phyloP scores from a whole-genome alignment of 2,113 vertebrate species.

The Copsychus sechellarum region DNA sequence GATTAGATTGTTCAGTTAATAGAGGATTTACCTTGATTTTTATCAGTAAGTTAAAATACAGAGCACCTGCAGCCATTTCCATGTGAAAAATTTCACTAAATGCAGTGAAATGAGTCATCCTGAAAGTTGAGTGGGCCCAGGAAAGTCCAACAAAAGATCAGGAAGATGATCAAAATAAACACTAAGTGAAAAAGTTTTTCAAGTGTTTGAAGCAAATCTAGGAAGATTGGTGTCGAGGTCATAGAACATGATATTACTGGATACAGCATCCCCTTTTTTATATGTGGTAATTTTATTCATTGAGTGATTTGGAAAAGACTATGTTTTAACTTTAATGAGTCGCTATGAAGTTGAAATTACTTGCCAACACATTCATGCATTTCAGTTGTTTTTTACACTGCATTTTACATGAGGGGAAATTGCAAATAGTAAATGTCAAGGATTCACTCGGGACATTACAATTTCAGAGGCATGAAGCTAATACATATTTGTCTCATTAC shows the following conservation, averaged over 20 bases:
- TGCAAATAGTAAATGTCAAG: slow-evolving; percentile 77
- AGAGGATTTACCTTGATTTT: not conserved
- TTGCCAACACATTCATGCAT: slow-evolving; percentile 18
- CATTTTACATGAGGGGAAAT: slow-evolving; percentile 72
- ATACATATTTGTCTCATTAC: slow-evolving; percentile 81
- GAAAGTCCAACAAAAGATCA: not conserved
- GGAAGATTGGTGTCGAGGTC: not conserved
- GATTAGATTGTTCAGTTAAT: not conserved
- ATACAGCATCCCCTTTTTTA: not conserved
- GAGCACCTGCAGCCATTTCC: not conserved
- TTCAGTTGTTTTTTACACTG: slow-evolving; percentile 65
- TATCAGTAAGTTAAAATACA: not conserved
- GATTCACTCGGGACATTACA: slow-evolving; percentile 72
- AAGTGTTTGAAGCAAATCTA: not conserved
- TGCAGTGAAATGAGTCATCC: not conserved
- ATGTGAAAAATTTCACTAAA: not conserved
- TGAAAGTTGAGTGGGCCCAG: not conserved
- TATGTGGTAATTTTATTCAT: not conserved
- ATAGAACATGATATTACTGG: not conserved
- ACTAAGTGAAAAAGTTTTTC: not conserved
- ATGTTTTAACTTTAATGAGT: slow-evolving; percentile 46
- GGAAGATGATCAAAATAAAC: not conserved
- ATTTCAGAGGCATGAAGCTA: slow-evolving; percentile 76
- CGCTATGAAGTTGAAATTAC: slow-evolving; percentile 33
- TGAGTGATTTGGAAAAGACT: not conserved